Evolutionary conservation across 2,797 vertebrate species (phyloP), one percentile per base, ranked within the genome.

Genomic region (Rachycentron canadum): DNA sequence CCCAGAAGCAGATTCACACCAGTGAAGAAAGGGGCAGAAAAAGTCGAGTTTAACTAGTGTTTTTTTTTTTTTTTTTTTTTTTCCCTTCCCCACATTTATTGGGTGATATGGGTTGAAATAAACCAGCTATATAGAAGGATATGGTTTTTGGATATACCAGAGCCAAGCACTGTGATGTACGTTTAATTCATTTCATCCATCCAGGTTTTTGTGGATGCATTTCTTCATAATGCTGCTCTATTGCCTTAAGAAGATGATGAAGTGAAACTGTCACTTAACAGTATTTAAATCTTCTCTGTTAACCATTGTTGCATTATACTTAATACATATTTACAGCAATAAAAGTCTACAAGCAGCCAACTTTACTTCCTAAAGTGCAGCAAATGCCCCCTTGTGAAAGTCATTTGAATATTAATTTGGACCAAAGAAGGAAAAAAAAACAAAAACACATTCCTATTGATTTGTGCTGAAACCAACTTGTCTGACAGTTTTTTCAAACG

Each of bases 331-430:
- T 67, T 47, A 12, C 8, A 34, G 5, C n/a, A 19, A 32, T 47
- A 28, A 47, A 66, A 66, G 16, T 16, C 49, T 45, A 3, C 1
- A 25, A 63, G 32, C 38, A 17, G 26, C 25, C 53, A 61, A 36
- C 23, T 50, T 19, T 19, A 49, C 55, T 0, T 11, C 23, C 7
- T 30, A 1, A 63, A 67, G 63, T 71, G 62, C 68, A 41, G 1
- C 21, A 84, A 83, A 45, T 69, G 72, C 53, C 64, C 40, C 66
- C 32, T 79, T 75, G 73, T 74, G 65, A 69, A 58, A 63, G 65
- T 41, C 6, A 63, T 47, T 21, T 64, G 63, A 26, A 59, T 23
- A 78, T 60, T 26, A 73, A 23, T 56, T 73, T 63, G 45, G 47
- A 69, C 69, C 5, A 45, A 14, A 49, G 25, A 28, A 49, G 2